Conservation (phyloP, 2,888 invertebrate species). For the Drosophila siamana region DNA sequence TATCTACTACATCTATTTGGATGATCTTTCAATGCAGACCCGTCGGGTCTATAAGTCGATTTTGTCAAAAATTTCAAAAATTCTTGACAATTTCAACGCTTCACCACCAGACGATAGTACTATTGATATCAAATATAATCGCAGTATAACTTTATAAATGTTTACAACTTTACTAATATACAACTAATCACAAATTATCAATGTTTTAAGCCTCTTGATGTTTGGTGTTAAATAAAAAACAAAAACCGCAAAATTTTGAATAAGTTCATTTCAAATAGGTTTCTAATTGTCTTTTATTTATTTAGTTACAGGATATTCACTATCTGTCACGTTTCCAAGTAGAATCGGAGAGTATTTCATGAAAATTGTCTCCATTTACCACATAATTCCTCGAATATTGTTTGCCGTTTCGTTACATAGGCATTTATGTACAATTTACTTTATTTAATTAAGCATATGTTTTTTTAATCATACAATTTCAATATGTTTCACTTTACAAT, state of each 20-base stretch:
- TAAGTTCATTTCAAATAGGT: background rate
- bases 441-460: slow-evolving; percentile 57
- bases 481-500: slow-evolving; percentile 69
- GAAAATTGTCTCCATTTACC: slow-evolving; percentile 2
- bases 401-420: slow-evolving; percentile 19
- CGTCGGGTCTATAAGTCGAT: no score
- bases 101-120: slow-evolving; percentile 14
- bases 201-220: slow-evolving; percentile 77
- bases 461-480: slow-evolving; percentile 72
- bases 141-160: slow-evolving; percentile 41
- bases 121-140: slow-evolving; percentile 14
- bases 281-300: background rate
- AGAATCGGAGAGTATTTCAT: background rate
- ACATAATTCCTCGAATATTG: slow-evolving; percentile 16
- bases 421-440: slow-evolving; percentile 69
- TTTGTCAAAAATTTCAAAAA: slow-evolving; percentile 20
- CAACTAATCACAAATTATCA: slow-evolving; percentile 43
- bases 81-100: slow-evolving; percentile 24
- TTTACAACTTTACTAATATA: slow-evolving; percentile 38
- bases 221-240: slow-evolving; percentile 71
- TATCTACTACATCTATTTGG: background rate
- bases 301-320: background rate
- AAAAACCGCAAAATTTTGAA: slow-evolving; percentile 10
- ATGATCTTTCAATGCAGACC: background rate
- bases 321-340: background rate